Conservation (phyloP, 92 coral and sea anemone species). For the Ricordea florida region DNA sequence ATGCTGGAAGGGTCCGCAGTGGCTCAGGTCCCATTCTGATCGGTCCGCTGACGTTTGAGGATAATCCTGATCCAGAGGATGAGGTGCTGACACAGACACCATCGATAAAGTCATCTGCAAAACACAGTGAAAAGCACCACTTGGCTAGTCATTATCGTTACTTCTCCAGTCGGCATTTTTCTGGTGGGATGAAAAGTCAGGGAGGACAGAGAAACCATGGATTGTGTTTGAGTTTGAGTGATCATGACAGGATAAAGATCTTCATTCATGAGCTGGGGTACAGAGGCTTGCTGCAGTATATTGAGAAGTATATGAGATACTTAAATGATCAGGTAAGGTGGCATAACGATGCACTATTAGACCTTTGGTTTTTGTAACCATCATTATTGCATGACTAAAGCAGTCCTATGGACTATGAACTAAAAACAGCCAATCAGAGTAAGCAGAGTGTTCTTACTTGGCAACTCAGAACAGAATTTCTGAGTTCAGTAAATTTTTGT, state of each 20-base stretch:
- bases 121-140: constrained; percentile 61
- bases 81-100: constrained; percentile 23
- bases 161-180: constrained; percentile 88
- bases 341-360: not conserved
- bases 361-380: too few relatives aligned
- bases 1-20: constrained; percentile 60
- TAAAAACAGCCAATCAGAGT: too few relatives aligned
- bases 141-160: constrained; percentile 83
- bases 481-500: too few relatives aligned
- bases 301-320: constrained; percentile 83
- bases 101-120: constrained; percentile 28
- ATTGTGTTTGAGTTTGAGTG: constrained; percentile 90
- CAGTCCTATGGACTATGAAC: too few relatives aligned
- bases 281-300: constrained; percentile 86
- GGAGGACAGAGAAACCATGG: constrained; percentile 77
- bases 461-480: too few relatives aligned
- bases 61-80: constrained; percentile 64
- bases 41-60: constrained; percentile 94
- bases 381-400: not conserved
- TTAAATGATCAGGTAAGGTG: constrained; percentile 85
- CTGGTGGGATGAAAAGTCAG: constrained; percentile 78
- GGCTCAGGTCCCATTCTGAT: constrained; percentile 86
- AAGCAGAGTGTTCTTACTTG: too few relatives aligned
- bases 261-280: constrained; percentile 95
- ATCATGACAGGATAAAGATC: constrained; percentile 97